phyloP scores from a whole-genome alignment of 2,113 vertebrate species.

The Columba livia region DNA sequence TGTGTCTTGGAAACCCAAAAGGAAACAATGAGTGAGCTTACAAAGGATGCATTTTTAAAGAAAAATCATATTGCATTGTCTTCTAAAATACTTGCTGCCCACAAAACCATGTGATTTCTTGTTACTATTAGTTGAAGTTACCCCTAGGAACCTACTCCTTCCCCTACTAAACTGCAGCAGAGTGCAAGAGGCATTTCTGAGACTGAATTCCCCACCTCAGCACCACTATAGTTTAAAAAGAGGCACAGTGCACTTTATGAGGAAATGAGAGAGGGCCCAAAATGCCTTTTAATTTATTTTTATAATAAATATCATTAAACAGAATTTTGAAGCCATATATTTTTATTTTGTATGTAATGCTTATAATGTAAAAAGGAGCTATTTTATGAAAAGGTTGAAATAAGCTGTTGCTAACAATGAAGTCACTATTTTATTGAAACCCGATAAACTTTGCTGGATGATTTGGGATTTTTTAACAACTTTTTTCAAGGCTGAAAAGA shows the following conservation, averaged over 20 bases:
- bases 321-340: slow-evolving; percentile 65
- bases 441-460: slow-evolving; percentile 73
- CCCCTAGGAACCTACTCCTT: not conserved
- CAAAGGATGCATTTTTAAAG: not conserved
- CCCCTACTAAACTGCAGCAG: not conserved
- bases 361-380: slow-evolving; percentile 57
- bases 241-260: slow-evolving; percentile 16
- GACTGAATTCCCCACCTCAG: not conserved
- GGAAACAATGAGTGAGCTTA: not conserved
- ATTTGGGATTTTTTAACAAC: slow-evolving; percentile 71
- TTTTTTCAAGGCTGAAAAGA: slow-evolving; percentile 65
- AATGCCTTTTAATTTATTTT: slow-evolving; percentile 76
- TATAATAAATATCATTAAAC: slow-evolving; percentile 69
- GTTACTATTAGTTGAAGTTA: not conserved
- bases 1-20: not conserved
- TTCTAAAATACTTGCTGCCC: not conserved
- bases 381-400: slow-evolving; percentile 64
- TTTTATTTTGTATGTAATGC: slow-evolving; percentile 68
- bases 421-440: slow-evolving; percentile 79
- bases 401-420: slow-evolving; percentile 73
- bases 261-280: slow-evolving; percentile 55
- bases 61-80: not conserved
- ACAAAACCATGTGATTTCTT: not conserved
- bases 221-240: slow-evolving; percentile 40
- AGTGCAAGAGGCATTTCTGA: not conserved